A percentile compares a stretch with the other conserved stretches of the same genome.
Evolutionary conservation across 2,888 invertebrate genomes (phyloP).

Genomic region (Callyntrura guangdongensis): DNA sequence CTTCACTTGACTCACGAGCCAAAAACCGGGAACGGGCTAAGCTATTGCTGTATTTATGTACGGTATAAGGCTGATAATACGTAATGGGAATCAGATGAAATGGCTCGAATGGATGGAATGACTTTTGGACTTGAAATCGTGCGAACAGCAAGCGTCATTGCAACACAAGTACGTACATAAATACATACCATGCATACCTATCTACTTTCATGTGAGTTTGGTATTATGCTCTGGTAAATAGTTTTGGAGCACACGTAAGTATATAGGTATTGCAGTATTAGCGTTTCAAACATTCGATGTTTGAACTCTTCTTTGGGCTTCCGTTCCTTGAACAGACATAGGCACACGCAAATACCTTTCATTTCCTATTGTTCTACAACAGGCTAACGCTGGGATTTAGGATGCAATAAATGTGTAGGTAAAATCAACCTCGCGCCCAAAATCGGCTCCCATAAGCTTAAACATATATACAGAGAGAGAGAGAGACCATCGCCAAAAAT

Average conservation of each 20-base stretch:
- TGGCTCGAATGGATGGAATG: slow-evolving; percentile 74
- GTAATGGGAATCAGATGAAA: slow-evolving; percentile 75
- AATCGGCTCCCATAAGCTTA: too few relatives aligned
- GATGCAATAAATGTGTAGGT: slow-evolving; percentile 66
- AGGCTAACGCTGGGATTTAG: slow-evolving; percentile 46
- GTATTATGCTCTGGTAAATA: too few relatives aligned
- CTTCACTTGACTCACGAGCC: slow-evolving; percentile 56
- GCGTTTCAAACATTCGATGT: too few relatives aligned
- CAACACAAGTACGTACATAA: not conserved
- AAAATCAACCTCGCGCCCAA: slow-evolving; percentile 40
- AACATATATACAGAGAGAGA: not conserved
- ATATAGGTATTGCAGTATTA: too few relatives aligned
- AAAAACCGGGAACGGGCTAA: slow-evolving; percentile 42
- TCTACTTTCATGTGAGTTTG: too few relatives aligned
- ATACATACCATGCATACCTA: not conserved
- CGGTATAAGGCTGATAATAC: slow-evolving; percentile 52
- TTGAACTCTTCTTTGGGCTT: too few relatives aligned
- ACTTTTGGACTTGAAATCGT: slow-evolving; percentile 73
- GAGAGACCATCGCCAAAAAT: slow-evolving; percentile 62
- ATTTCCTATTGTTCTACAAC: too few relatives aligned
- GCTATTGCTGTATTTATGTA: slow-evolving; percentile 63
- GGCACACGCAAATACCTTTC: too few relatives aligned
- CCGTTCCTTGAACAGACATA: too few relatives aligned
- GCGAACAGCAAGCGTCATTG: slow-evolving; percentile 36
- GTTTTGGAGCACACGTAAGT: too few relatives aligned